Conservation (phyloP, 2,888 invertebrate species). For the Conops quadrifasciatus region DNA sequence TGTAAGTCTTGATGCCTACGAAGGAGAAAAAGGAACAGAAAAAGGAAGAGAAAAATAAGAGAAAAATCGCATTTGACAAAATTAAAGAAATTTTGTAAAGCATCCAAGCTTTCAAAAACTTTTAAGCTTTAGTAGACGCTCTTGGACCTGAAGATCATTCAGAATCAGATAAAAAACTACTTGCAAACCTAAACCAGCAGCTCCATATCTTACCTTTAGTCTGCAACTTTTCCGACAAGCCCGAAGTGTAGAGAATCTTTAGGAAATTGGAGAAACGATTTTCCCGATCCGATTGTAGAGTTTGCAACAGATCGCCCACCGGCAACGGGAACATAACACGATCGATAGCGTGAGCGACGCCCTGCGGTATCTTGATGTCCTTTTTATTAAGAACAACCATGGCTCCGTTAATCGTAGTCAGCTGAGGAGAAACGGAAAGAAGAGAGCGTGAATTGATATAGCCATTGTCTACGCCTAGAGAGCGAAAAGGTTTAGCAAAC, state of each 20-base stretch:
- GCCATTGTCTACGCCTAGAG: neutral
- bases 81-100: neutral
- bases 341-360: conserved; percentile 84
- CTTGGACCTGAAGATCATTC: too few species aligned
- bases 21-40: neutral
- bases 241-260: conserved; percentile 79
- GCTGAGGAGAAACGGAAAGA: conserved; percentile 61
- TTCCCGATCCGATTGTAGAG: conserved; percentile 84
- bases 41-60: neutral
- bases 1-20: conserved; percentile 82
- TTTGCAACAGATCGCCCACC: conserved; percentile 85
- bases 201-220: conserved; percentile 61
- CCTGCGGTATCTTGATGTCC: conserved; percentile 85
- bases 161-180: too few species aligned
- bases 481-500: conserved; percentile 62
- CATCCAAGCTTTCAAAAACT: neutral
- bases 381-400: conserved; percentile 82
- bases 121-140: neutral
- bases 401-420: conserved; percentile 87
- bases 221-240: conserved; percentile 74
- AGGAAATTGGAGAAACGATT: conserved; percentile 81
- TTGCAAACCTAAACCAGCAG: too few species aligned
- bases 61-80: neutral
- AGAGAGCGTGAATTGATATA: neutral
- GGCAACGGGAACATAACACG: conserved; percentile 90